Percentiles rank a stretch among this genome's conserved stretches.
These are phyloP conservation scores for Euwallacea similis DNA, from an alignment of 1,140 invertebrate species.

Conservation along the genomic window DNA sequence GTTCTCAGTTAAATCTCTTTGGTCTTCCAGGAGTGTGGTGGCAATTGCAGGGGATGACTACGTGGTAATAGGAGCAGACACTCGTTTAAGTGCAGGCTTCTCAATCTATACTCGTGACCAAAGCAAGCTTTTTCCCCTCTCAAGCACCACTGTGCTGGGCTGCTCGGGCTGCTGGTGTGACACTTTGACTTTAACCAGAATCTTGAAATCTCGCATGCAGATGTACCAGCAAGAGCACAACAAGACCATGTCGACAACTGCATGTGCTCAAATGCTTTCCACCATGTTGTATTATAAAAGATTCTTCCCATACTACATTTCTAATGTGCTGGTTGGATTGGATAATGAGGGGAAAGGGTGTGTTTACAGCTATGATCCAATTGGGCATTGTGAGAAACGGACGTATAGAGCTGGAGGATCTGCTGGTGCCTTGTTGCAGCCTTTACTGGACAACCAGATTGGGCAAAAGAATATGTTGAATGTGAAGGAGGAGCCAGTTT, in stretches of 20 bases:
- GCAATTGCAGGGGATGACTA: slow-evolving; percentile 82
- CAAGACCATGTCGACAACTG: slow-evolving; percentile 88
- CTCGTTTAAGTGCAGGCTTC: slow-evolving; percentile 88
- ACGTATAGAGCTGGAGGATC: slow-evolving; percentile 84
- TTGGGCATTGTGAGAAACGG: slow-evolving; percentile 87
- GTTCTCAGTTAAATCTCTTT: not conserved
- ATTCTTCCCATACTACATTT: slow-evolving; percentile 98
- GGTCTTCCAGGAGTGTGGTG: slow-evolving; percentile 70
- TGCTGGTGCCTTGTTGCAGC: slow-evolving; percentile 77
- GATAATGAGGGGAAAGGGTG: slow-evolving; percentile 88
- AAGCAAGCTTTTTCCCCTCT: slow-evolving; percentile 80
- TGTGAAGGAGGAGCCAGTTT: slow-evolving; percentile 65
- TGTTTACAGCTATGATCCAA: slow-evolving; percentile 95
- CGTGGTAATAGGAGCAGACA: slow-evolving; percentile 78
- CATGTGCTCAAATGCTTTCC: slow-evolving; percentile 93
- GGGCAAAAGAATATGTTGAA: slow-evolving; percentile 82
- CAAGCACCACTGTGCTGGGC: slow-evolving; percentile 82
- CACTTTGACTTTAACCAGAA: slow-evolving; percentile 86
- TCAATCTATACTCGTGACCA: slow-evolving; percentile 87
- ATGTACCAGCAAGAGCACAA: slow-evolving; percentile 96
- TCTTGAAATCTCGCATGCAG: slow-evolving; percentile 85
- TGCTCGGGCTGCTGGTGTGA: slow-evolving; percentile 97
- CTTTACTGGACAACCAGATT: slow-evolving; percentile 88
- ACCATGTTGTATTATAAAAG: slow-evolving; percentile 95
- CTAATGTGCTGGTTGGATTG: slow-evolving; percentile 90